phyloP scores from a whole-genome alignment of 2,113 vertebrate species.

The Aplodontia rufa region DNA sequence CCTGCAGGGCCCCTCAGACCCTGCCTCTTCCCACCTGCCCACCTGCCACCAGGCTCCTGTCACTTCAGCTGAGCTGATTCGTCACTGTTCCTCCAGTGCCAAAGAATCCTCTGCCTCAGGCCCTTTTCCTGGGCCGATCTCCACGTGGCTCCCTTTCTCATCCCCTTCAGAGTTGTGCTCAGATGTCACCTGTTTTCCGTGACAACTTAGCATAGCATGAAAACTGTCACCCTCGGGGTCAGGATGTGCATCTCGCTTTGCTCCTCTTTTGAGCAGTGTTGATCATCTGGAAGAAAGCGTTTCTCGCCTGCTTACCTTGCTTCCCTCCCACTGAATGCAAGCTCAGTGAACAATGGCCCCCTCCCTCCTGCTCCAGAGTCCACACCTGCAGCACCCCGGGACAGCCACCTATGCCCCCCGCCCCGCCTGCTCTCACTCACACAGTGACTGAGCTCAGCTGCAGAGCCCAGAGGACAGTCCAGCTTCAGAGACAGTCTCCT shows the following conservation, averaged over 20 bases:
- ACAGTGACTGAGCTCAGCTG: fast-evolving
- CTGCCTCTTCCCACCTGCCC: no score
- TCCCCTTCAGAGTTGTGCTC: neutral
- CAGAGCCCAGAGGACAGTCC: neutral
- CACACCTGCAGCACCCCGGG: no score
- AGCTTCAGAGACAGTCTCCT: neutral
- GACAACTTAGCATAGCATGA: neutral
- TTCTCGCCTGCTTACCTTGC: neutral
- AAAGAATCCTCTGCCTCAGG: neutral
- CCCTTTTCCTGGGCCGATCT: neutral
- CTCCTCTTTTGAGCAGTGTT: neutral
- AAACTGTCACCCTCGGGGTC: neutral
- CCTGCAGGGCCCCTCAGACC: fast-evolving
- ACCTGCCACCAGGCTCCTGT: no score
- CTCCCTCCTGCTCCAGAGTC: neutral
- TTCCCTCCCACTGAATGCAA: neutral
- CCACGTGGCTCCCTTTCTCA: neutral
- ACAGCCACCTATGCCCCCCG: no score
- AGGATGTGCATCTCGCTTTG: neutral
- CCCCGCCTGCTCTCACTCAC: fast-evolving
- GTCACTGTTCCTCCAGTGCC: fast-evolving
- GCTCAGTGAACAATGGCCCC: fast-evolving
- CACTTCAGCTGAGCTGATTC: fast-evolving
- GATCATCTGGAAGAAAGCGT: no score
- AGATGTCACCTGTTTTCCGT: neutral